Evolutionary conservation across 2,888 invertebrate genomes (phyloP), one percentile per base, ranked within the genome.

Genomic region (Lydus trimaculatus): DNA sequence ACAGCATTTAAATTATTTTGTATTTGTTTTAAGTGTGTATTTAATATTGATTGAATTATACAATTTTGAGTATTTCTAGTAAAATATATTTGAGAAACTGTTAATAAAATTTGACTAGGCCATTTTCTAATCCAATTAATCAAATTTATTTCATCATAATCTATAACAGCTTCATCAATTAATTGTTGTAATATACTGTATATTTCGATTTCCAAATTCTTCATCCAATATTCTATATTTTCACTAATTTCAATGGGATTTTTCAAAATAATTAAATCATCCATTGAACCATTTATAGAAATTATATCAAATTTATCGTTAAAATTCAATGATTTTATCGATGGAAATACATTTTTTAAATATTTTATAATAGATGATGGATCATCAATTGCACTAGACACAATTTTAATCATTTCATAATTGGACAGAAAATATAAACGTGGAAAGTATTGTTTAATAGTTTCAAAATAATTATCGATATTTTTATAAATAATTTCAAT

Each of bases 371-470:
- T 92, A 76, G 92, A 88, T n/a, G 90, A 83, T 0, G 93, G 93
- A 79, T 94, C 92, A 79, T 94, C 92, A 85, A 93, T 93, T 9
- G 94, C 93, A 86, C 94, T 92, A 0, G 94, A 94, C 70, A 96
- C 87, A 77, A 96, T 93, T 84, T 94, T 93, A 73, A 96, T 87
- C 88, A 96, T 90, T 85, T 96, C 95, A 78, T 94, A 93, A 82
- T 96, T 94, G 2, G 95, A 94, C 64, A 96, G 86, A 80, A 96
- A 95, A 87, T 94, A 95, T 81, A 96, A 94, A 81, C 95, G 89
- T 39, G 94, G 91, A 81, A 94, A 95, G 82, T 88, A 92, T 7
- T 93, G 84, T 75, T 94, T 86, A 83, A 94, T 93, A 83, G 90
- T 91, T 85, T 95, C 94, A 73, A 95, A 86, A 83, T 95, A 95